phyloP scores from a whole-genome alignment of 1,140 invertebrate species.

The Scaptomyza hsui region DNA sequence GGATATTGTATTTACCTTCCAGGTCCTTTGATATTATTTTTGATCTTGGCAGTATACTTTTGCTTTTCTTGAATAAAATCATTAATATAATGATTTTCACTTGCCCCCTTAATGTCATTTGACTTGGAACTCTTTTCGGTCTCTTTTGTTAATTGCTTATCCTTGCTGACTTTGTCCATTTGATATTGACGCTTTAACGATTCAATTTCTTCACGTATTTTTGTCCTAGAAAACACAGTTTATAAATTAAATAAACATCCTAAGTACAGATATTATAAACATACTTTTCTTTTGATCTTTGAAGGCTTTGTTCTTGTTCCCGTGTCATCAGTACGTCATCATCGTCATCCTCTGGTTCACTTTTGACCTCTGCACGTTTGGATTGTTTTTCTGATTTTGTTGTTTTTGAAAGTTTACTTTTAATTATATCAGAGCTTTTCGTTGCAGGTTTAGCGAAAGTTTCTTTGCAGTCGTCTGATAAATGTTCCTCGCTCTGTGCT shows the following conservation, averaged over 20 bases:
- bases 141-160: conserved; percentile 63
- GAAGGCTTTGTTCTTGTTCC: conserved; percentile 85
- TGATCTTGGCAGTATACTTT: conserved; percentile 89
- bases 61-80: conserved; percentile 90
- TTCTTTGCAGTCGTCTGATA: conserved; percentile 79
- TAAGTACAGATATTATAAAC: conserved; percentile 29
- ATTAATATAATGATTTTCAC: conserved; percentile 85
- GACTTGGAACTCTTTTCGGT: conserved; percentile 84
- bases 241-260: not conserved
- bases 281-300: conserved; percentile 88
- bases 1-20: conserved; percentile 84
- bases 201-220: conserved; percentile 91
- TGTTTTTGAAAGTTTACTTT: conserved; percentile 49
- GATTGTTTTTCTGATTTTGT: conserved; percentile 25
- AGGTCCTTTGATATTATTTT: conserved; percentile 88
- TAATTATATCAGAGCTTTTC: conserved; percentile 51
- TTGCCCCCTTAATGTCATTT: conserved; percentile 77
- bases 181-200: conserved; percentile 90
- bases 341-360: conserved; percentile 85
- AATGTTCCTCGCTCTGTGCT: conserved; percentile 84
- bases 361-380: conserved; percentile 38
- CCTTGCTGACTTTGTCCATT: conserved; percentile 85
- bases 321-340: conserved; percentile 85
- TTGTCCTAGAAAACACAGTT: conserved; percentile 86
- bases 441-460: conserved; percentile 28